Percentiles rank a stretch among this genome's conserved stretches.
These are phyloP conservation scores for Apamea monoglypha DNA, from an alignment of 2,888 invertebrate genomes.

Conservation along the genomic window DNA sequence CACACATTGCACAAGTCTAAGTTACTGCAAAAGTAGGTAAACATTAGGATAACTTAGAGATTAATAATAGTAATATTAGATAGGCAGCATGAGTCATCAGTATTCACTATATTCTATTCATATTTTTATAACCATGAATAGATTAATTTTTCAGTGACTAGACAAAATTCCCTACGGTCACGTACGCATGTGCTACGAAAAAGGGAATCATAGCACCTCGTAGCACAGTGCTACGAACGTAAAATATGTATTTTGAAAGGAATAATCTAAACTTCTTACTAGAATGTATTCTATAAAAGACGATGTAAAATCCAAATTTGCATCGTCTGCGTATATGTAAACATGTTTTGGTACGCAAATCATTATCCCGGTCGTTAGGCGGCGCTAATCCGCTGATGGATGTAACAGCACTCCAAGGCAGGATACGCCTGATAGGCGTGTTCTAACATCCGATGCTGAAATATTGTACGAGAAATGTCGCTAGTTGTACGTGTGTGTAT, in stretches of 20 bases:
- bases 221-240: slow-evolving; percentile 35
- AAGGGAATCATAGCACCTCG: slow-evolving; percentile 27
- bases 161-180: background rate
- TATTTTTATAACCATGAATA: background rate
- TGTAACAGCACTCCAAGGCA: slow-evolving; percentile 52
- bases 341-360: slow-evolving; percentile 60
- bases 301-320: slow-evolving; percentile 32
- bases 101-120: background rate
- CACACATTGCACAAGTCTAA: slow-evolving; percentile 23
- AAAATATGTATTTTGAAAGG: background rate
- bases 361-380: slow-evolving; percentile 61
- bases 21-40: slow-evolving; percentile 5
- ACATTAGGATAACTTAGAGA: background rate
- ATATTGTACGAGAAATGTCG: slow-evolving; percentile 38
- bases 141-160: background rate
- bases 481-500: slow-evolving; percentile 23
- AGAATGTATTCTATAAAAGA: slow-evolving; percentile 12
- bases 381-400: slow-evolving; percentile 61
- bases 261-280: background rate
- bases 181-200: slow-evolving; percentile 42
- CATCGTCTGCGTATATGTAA: slow-evolving; percentile 48
- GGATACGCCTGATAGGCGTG: slow-evolving; percentile 51
- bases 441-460: slow-evolving; percentile 49
- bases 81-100: background rate
- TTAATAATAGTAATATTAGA: background rate